Evolutionary conservation across 2,888 invertebrate genomes (phyloP), one percentile per base, ranked within the genome.

Genomic region (Conchocele bisecta): DNA sequence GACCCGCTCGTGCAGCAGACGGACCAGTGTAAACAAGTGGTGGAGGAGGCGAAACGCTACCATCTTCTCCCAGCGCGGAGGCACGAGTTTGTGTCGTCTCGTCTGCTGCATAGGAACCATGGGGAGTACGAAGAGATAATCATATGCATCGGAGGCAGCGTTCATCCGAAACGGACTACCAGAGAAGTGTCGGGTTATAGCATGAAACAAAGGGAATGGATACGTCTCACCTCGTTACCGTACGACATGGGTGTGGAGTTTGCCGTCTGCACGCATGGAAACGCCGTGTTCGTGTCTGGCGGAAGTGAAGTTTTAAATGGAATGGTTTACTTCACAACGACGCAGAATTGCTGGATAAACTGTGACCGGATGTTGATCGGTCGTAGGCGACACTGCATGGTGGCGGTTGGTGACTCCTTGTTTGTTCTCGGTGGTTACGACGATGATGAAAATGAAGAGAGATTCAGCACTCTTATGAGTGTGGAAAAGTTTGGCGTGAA

Each of bases 381-480:
- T 7, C 57, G 83, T 15, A 29, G 82, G 37, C 65, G 83, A 11
- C 82, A 83, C 54, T 67, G 68, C 7, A 82, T 83, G 82, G 76
- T 79, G 15, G 79, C 82, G 1, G 77, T 82, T 3, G 83, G 82
- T 15, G 79, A 82, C 28, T 69, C 67, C 6, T 35, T 83, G 15
- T 83, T 74, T 44, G 76, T 81, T 7, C 46, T 83, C 1, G 83
- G 83, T n/a, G 83, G 83, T 4, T 83, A 64, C 65, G 79, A 82
- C 58, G 82, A 82, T 59, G 67, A 68, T 5, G 71, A 75, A 29
- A 64, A 58, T n/a, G 74, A 75, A n/a, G 79, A 74, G 15, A 24
- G 35, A 1, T 75, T 65, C 17, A 63, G 73, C 13, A 83, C 81
- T n/a, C 50, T 83, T 26, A 64, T 72, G 51, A 75, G 75, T 28